Evolutionary conservation across 2,888 invertebrate genomes (phyloP).

Genomic region (Luperina testacea): DNA sequence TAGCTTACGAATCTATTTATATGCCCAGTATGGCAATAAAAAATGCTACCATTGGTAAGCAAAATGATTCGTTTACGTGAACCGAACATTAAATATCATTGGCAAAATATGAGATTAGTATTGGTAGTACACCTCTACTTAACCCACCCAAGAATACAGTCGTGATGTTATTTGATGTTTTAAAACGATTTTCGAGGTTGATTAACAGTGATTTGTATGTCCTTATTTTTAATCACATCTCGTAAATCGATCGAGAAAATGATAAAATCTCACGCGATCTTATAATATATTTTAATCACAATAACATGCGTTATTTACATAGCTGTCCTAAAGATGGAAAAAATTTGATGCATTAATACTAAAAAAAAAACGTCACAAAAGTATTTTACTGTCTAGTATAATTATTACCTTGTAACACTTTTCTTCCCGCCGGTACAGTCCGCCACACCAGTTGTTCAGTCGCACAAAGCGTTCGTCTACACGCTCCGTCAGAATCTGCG

Average conservation of each 20-base stretch:
- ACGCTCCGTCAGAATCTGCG: slow-evolving; percentile 49
- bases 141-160: not conserved
- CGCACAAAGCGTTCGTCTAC: slow-evolving; percentile 61
- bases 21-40: no score
- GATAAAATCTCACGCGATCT: not conserved
- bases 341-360: no score
- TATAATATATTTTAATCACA: not conserved
- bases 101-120: not conserved
- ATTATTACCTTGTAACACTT: slow-evolving; percentile 7
- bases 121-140: not conserved
- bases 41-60: no score
- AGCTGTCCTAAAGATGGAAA: no score
- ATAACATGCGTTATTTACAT: not conserved
- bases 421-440: slow-evolving; percentile 16
- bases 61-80: no score
- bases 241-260: not conserved
- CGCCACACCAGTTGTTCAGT: slow-evolving; percentile 49
- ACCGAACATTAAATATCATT: no score
- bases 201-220: not conserved
- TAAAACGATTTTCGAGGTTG: not conserved
- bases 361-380: not conserved
- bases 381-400: not conserved
- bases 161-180: not conserved
- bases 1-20: no score
- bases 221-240: not conserved